Evolutionary conservation across 2,797 vertebrate species (phyloP).

Genomic region (Coregonus suidteri): DNA sequence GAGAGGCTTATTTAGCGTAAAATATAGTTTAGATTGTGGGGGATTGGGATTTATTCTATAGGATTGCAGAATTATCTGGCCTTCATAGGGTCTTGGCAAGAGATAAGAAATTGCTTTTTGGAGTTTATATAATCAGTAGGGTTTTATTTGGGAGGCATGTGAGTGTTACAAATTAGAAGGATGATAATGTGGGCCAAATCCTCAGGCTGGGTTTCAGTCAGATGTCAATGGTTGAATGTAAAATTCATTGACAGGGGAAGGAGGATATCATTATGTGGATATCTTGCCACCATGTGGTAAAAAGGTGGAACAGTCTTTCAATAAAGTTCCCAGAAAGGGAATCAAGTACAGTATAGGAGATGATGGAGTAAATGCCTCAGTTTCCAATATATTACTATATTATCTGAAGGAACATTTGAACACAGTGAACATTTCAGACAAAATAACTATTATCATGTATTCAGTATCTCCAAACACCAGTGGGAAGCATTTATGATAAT

Average conservation of each 20-base stretch:
- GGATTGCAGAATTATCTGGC: neutral
- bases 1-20: neutral
- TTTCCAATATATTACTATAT: too few species aligned
- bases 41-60: neutral
- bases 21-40: neutral
- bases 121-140: neutral
- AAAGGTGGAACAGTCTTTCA: neutral
- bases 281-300: conserved; percentile 55
- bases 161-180: neutral
- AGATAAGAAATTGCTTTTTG: neutral
- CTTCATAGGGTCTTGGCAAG: neutral
- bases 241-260: conserved; percentile 23
- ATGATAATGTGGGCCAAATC: neutral
- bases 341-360: too few species aligned
- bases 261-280: neutral
- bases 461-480: neutral
- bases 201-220: neutral
- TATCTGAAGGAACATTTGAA: too few species aligned
- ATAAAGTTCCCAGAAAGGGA: neutral
- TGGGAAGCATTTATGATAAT: neutral
- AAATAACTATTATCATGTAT: too few species aligned
- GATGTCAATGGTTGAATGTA: conserved; percentile 37
- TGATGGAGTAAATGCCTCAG: neutral
- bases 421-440: too few species aligned
- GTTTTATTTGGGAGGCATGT: neutral